phyloP scores from a whole-genome alignment of 1,140 invertebrate genomes.

The Nomia melanderi region DNA sequence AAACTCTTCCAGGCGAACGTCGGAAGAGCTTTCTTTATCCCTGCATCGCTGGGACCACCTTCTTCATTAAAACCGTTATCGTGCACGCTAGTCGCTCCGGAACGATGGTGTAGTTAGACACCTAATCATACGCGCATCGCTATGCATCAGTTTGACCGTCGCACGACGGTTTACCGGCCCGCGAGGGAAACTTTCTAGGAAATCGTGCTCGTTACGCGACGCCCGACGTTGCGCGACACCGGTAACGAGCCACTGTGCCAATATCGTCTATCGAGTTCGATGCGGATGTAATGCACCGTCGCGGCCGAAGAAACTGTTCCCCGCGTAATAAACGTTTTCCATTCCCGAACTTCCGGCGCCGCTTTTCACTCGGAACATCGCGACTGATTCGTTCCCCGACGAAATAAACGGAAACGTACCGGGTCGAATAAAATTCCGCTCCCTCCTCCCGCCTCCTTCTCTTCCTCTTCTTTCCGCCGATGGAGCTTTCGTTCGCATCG shows the following conservation, averaged over 20 bases:
- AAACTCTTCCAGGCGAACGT: conserved; percentile 49
- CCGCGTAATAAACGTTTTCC: background rate
- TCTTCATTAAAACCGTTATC: too few relatives aligned
- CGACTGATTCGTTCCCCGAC: background rate
- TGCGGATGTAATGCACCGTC: background rate
- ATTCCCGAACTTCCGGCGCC: background rate
- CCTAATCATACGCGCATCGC: background rate
- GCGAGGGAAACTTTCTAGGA: conserved; percentile 6
- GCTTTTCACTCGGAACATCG: conserved; percentile 1
- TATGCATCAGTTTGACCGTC: background rate
- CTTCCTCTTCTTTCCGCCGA: background rate
- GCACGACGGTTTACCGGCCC: background rate
- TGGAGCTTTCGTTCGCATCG: background rate
- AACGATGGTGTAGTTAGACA: background rate
- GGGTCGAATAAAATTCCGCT: conserved; percentile 5
- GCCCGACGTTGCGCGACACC: background rate
- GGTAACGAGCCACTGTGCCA: background rate
- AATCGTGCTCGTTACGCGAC: conserved; percentile 4
- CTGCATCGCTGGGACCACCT: too few relatives aligned
- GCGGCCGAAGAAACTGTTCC: background rate
- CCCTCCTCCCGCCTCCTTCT: too few relatives aligned
- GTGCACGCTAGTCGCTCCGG: too few relatives aligned
- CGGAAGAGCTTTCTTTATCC: background rate
- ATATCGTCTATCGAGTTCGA: background rate
- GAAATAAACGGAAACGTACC: background rate